Base-by-base conservation (phyloP, 2,113 vertebrate species). In the Festucalex cinctus region DNA sequence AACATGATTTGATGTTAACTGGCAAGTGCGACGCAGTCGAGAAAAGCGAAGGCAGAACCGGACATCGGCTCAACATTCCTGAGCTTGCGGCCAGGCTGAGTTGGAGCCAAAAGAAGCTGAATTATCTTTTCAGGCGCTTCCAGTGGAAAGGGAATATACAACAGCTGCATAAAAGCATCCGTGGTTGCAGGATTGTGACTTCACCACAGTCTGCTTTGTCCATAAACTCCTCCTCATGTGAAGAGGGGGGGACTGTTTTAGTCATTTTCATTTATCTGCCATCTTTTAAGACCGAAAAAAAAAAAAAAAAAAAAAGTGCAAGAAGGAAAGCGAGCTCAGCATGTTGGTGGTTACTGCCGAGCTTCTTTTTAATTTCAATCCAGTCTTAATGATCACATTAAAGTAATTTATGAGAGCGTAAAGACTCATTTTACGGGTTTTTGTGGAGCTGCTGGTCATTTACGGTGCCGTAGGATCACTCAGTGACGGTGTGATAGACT, bases 21-120 rank as follows among this genome's bases (percentile, higher is more conserved):
- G 48, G 75, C 71, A 71, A 79, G 63, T 10, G 58, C n/a, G 7
- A 68, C 59, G 41, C 59, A 39, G 54, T 22, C 54, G 68, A 63
- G 71, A 81, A n/a, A 81, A 51, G 66, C 66, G 62, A 65, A 74
- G 41, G 49, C 65, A 9, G 73, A 68, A 79, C 67, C 73, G 78
- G 75, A 75, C 76, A 76, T 78, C 70, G 46, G 62, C 43, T 75
- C 66, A 59, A 73, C 60, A 82, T 85, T 81, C 77, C 79, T 74
- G 36, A 41, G 60, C 61, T 37, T 12, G 26, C 24, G 39, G 37
- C 49, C 41, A 28, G 57, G 53, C 26, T 56, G 53, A 17, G 54
- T 57, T 19, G 57, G 43, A 66, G 66, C 64, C 65, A 63, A 67
- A 43, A 43, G 44, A 69, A n/a, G 28, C 66, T 46, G 62, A 84